Conservation (phyloP, 2,797 vertebrate species). For the Pyrocephalus nanus region DNA sequence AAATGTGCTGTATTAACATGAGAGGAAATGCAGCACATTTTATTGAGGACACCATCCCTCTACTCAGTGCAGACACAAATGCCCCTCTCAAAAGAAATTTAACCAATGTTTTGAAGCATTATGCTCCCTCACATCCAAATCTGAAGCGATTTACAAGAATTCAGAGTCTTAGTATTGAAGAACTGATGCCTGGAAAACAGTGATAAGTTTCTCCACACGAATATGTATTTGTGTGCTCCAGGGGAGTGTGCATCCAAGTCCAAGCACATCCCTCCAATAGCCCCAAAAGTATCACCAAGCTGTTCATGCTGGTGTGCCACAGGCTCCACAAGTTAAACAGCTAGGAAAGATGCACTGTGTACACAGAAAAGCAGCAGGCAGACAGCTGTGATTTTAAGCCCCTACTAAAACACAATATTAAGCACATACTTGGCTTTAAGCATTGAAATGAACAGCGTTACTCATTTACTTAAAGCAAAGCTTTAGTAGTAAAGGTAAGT, state of each 20-base stretch:
- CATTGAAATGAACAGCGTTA: not conserved
- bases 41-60: not conserved
- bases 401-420: not conserved
- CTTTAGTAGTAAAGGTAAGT: no score
- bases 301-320: not conserved
- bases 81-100: not conserved
- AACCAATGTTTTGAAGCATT: not conserved
- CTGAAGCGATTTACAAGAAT: not conserved
- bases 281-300: not conserved
- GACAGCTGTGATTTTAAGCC: not conserved
- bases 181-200: not conserved
- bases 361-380: not conserved
- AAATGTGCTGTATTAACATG: not conserved
- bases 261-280: not conserved
- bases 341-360: not conserved
- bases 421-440: not conserved
- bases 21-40: not conserved
- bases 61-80: not conserved
- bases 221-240: not conserved
- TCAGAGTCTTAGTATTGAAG: not conserved
- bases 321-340: not conserved
- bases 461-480: not conserved
- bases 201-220: fast-evolving
- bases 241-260: not conserved
- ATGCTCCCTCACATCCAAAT: not conserved